Evolutionary conservation across 2,797 vertebrate genomes (phyloP).

Genomic region (Sebastes iracundus): DNA sequence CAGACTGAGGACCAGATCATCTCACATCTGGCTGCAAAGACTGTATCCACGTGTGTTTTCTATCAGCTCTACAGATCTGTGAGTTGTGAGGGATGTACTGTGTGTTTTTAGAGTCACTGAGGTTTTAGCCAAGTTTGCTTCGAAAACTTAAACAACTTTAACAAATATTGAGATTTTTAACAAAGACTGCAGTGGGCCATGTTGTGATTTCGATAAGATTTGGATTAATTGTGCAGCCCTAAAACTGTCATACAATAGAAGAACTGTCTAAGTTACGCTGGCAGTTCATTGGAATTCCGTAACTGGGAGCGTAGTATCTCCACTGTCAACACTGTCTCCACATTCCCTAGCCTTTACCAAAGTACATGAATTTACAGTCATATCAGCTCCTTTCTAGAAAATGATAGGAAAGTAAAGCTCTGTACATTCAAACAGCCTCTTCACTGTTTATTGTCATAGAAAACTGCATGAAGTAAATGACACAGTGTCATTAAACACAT

Average conservation of each 20-base stretch:
- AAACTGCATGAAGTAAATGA: not conserved
- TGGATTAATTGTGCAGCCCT: no score
- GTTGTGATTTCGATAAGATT: no score
- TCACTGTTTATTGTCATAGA: not conserved
- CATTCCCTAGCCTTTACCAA: not conserved
- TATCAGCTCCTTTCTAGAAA: not conserved
- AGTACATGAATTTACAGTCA: no score
- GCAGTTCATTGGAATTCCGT: not conserved
- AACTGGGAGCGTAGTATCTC: no score
- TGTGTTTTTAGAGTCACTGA: not conserved
- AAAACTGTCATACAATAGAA: not conserved
- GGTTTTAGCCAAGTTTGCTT: not conserved
- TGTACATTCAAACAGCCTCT: not conserved
- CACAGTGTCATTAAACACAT: not conserved
- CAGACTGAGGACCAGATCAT: constrained; percentile 78
- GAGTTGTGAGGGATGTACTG: constrained; percentile 20
- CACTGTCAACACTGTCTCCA: not conserved
- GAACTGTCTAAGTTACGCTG: not conserved
- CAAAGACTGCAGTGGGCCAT: no score
- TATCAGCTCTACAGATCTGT: constrained; percentile 74
- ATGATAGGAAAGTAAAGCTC: not conserved
- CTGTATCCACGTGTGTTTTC: constrained; percentile 78
- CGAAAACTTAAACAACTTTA: not conserved
- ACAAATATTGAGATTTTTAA: no score
- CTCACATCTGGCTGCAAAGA: constrained; percentile 87